A percentile compares a stretch with the other conserved stretches of the same genome.
Evolutionary conservation across 1,140 invertebrate species (phyloP).

Genomic region (Monomorium pharaonis): DNA sequence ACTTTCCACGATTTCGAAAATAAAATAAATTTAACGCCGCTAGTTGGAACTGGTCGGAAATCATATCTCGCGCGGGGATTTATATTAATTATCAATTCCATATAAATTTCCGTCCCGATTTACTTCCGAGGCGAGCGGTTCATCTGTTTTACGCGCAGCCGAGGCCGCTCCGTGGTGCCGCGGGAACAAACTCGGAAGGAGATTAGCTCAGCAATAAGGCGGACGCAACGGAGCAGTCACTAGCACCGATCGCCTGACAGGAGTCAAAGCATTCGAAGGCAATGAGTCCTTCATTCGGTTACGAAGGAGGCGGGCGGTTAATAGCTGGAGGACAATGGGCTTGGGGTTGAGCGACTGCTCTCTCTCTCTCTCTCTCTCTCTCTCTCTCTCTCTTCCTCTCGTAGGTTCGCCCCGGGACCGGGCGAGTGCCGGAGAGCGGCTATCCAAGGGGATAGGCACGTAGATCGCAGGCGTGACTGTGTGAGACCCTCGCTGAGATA

Average conservation of each 20-base stretch:
- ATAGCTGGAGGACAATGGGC: constrained; percentile 76
- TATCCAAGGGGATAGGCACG: constrained; percentile 51
- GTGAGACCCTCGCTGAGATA: constrained; percentile 78
- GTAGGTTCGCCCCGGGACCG: constrained; percentile 67
- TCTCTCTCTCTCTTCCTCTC: not conserved
- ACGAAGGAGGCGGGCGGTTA: constrained; percentile 70
- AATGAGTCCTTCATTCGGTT: constrained; percentile 75
- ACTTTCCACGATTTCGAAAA: not conserved
- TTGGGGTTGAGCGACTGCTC: constrained; percentile 71
- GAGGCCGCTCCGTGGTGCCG: not conserved
- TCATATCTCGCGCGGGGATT: not conserved
- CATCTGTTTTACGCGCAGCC: not conserved
- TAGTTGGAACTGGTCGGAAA: not conserved
- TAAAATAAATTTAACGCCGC: not conserved
- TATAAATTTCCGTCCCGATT: not conserved
- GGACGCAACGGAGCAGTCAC: constrained; percentile 65
- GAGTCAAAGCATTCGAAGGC: constrained; percentile 77
- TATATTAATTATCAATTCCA: not conserved
- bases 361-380: constrained; percentile 18
- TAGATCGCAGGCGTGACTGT: constrained; percentile 77
- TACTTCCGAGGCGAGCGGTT: not conserved
- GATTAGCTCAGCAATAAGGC: constrained; percentile 65
- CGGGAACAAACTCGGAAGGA: constrained; percentile 41
- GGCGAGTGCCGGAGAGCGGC: not conserved
- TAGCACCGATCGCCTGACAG: constrained; percentile 72